Evolutionary conservation across 2,888 invertebrate species (phyloP).

Genomic region (Coecobrya sp.): DNA sequence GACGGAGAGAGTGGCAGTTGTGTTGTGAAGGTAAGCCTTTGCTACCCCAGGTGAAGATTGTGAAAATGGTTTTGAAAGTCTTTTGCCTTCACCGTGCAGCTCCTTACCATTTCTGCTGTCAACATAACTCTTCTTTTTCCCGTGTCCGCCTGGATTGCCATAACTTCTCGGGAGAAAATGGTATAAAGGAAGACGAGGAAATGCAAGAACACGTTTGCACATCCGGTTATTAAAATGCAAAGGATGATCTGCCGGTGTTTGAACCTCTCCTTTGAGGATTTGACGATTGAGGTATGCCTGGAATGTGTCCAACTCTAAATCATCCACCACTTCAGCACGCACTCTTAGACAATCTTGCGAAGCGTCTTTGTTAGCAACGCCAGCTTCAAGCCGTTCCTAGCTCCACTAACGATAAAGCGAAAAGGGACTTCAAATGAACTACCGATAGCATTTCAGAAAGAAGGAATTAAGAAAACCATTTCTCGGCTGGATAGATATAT

Average conservation of each 20-base stretch:
- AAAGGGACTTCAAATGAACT: neutral
- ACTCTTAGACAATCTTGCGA: neutral
- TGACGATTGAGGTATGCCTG: slow-evolving; percentile 52
- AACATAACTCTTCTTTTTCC: neutral
- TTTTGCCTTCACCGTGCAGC: neutral
- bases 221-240: slow-evolving; percentile 50
- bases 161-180: too few species aligned
- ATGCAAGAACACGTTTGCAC: neutral
- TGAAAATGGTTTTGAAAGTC: neutral
- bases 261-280: slow-evolving; percentile 39
- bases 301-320: slow-evolving; percentile 45
- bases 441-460: too few species aligned
- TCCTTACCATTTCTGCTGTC: neutral
- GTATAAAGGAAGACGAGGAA: neutral
- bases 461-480: too few species aligned
- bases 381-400: neutral
- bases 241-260: neutral
- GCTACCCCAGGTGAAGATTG: neutral
- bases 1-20: neutral
- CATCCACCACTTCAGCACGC: neutral
- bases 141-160: too few species aligned
- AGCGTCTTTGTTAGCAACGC: neutral
- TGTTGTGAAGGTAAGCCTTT: too few species aligned
- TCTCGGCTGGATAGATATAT: too few species aligned
- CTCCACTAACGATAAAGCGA: neutral